Conservation (phyloP, 2,113 vertebrate genomes). For the Myiozetetes cayanensis region DNA sequence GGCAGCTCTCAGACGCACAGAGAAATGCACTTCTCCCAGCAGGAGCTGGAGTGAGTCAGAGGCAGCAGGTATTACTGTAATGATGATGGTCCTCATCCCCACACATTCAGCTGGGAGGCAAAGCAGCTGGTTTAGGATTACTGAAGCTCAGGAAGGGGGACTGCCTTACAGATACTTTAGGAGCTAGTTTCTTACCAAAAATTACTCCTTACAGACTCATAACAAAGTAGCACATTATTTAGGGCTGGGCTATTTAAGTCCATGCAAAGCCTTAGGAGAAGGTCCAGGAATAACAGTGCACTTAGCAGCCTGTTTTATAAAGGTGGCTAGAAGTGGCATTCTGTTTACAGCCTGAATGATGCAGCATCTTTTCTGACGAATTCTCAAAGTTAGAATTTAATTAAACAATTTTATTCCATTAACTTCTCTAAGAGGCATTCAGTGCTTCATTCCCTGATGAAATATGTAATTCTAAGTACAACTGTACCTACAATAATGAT, state of each 20-base stretch:
- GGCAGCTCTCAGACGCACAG: neutral
- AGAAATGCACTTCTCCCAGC: neutral
- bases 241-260: neutral
- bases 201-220: neutral
- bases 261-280: neutral
- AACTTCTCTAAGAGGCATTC: neutral
- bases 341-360: neutral
- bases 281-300: neutral
- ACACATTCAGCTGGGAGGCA: neutral
- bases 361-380: neutral
- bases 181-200: neutral
- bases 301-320: neutral
- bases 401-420: neutral
- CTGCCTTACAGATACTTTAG: neutral
- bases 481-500: neutral
- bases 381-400: neutral
- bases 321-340: neutral
- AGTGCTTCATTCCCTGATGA: neutral
- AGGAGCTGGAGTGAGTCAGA: conserved; percentile 18
- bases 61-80: neutral
- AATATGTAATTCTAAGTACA: neutral
- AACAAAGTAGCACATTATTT: neutral
- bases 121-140: neutral
- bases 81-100: neutral
- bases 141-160: neutral